Base-by-base conservation (phyloP, 2,888 invertebrate genomes). In the Sphaerophoria rueppellii region DNA sequence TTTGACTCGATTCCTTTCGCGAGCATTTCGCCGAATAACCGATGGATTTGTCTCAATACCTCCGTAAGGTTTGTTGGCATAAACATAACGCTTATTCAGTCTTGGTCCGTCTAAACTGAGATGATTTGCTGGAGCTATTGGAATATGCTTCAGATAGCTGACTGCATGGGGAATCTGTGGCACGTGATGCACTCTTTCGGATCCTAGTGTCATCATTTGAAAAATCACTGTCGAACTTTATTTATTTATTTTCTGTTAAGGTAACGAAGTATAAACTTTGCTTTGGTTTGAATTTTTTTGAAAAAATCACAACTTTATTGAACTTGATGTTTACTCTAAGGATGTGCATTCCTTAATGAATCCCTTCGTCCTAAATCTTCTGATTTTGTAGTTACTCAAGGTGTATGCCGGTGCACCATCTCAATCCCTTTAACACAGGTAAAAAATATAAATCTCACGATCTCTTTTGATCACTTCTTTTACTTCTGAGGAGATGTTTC, bases 1-100 rank as follows among this genome's bases (percentile, higher is more conserved):
- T 92, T 98, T 98, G 87, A 98, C 98, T 87, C 98, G 95, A 91
- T 98, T 98, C 88, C 98, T 93, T 92, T 98, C 98, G 35, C 98
- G 94, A 52, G 98, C 98, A 92, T 98, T 98, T 88, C 98, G 94
- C 73, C 98, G 93, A 0, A 97, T 96, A 14, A 98, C 97, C 6
- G 97, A 96, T 70, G 96, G 96, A 81, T 96, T 96, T 89, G 95
- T 96, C 88, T 95, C 93, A 4, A 78, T 63, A n/a, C 80, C 77
- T 24, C 92, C 92, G 88, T 95, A 95, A 16, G 94, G 95, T 89
- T 95, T 94, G 87, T 94, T 93, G 75, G 94, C 93, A 89, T 95
- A 95, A 14, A 85, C 85, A 34, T 85, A 85, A 12, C 40, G 81
- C n/a, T 85, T 85, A 7, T 85, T 85, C 24, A 76, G 81, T n/a